A percentile compares a stretch with the other conserved stretches of the same genome.
Conservation (phyloP, 2,797 vertebrate genomes). For the Sylvia borin region DNA sequence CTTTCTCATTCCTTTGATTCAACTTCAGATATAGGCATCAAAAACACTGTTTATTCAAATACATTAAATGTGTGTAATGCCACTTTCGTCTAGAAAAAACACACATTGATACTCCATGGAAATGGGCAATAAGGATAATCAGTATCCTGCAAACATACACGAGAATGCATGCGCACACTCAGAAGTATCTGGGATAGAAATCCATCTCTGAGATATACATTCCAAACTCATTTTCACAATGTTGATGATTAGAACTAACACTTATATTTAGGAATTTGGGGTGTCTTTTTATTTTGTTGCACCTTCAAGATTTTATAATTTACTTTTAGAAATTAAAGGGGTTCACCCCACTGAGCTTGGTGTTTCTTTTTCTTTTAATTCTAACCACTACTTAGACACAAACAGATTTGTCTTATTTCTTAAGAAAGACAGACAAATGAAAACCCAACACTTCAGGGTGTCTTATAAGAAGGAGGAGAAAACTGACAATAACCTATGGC, state of each 20-base stretch:
- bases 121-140: neutral
- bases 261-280: neutral
- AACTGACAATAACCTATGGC: neutral
- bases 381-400: neutral
- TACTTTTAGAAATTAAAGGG: neutral
- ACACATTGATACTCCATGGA: neutral
- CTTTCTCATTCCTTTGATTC: neutral
- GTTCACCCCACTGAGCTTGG: neutral
- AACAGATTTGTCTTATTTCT: neutral
- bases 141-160: neutral
- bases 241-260: neutral
- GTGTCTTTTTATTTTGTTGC: neutral
- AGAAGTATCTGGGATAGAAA: neutral
- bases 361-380: neutral
- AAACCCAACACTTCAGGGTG: neutral
- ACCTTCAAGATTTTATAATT: neutral
- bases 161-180: fast-evolving
- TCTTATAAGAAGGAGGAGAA: neutral
- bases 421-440: neutral
- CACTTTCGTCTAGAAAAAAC: neutral
- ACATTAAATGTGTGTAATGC: neutral
- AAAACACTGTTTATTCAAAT: neutral
- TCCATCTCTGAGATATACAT: neutral
- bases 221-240: neutral
- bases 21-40: neutral